Conservation (phyloP, 2,113 vertebrate genomes). For the Puntigrus tetrazona region DNA sequence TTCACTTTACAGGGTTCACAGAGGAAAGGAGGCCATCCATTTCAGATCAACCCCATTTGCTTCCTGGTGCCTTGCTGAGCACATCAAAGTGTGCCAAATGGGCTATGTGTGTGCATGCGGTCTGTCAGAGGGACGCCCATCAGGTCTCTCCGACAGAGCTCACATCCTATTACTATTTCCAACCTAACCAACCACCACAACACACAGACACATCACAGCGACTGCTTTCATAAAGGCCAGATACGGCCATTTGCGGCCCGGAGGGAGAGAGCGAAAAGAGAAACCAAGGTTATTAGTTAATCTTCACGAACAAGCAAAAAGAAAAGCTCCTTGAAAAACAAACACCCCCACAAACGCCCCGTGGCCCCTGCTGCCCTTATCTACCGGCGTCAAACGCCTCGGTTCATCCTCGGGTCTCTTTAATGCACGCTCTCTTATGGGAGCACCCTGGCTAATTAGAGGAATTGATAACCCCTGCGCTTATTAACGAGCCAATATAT, state of each 20-base stretch:
- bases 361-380: constrained; percentile 55
- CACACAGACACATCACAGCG: constrained; percentile 23
- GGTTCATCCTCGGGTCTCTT: constrained; percentile 85
- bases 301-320: constrained; percentile 62
- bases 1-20: neutral
- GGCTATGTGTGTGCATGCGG: neutral
- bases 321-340: constrained; percentile 30
- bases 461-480: constrained; percentile 96
- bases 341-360: constrained; percentile 36
- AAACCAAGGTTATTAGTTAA: constrained; percentile 64
- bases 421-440: constrained; percentile 94
- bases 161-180: constrained; percentile 68
- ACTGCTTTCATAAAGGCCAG: constrained; percentile 63
- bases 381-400: constrained; percentile 70
- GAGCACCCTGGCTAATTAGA: constrained; percentile 93
- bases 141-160: constrained; percentile 69
- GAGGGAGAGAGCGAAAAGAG: constrained; percentile 50
- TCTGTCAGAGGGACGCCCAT: constrained; percentile 70
- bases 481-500: constrained; percentile 98
- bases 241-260: constrained; percentile 62
- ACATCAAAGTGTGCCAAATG: constrained; percentile 3
- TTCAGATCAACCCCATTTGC: constrained; percentile 61
- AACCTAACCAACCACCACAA: constrained; percentile 23
- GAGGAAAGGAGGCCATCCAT: constrained; percentile 59
- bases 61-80: neutral